A percentile compares a stretch with the other conserved stretches of the same genome.
Evolutionary conservation across 2,888 invertebrate genomes (phyloP).

Genomic region (Euclidia mi): DNA sequence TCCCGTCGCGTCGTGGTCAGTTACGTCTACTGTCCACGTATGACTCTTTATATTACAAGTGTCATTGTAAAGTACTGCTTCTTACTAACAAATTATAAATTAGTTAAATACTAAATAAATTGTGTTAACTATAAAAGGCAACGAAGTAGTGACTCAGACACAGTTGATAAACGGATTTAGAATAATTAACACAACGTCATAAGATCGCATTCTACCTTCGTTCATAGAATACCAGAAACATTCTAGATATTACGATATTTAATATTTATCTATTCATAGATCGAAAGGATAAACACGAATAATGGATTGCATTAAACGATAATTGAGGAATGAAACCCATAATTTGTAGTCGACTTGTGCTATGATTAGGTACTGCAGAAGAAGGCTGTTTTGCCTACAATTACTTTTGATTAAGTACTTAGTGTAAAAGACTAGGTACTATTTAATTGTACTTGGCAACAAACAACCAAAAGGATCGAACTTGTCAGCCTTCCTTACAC

Average conservation of each 20-base stretch:
- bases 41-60: constrained; percentile 27
- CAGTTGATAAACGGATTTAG: constrained; percentile 52
- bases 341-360: no score
- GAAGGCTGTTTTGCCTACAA: no score
- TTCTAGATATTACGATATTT: not conserved
- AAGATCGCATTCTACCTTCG: constrained; percentile 27
- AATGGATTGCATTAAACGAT: not conserved
- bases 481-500: no score
- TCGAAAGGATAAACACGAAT: no score
- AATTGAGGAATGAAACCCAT: no score
- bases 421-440: no score
- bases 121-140: constrained; percentile 57
- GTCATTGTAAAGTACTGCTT: no score
- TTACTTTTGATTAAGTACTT: no score
- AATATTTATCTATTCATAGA: not conserved
- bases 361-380: no score
- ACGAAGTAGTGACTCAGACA: constrained; percentile 56
- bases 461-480: no score
- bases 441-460: no score
- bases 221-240: constrained; percentile 8
- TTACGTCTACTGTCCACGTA: constrained; percentile 54
- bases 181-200: constrained; percentile 48
- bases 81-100: no score
- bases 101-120: constrained; percentile 63
- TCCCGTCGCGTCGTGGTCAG: constrained; percentile 63